A percentile compares a stretch with the other conserved stretches of the same genome.
These are phyloP conservation scores for Triplophysa yarkandensis DNA, from an alignment of 2,797 vertebrate genomes.

Conservation along the genomic window DNA sequence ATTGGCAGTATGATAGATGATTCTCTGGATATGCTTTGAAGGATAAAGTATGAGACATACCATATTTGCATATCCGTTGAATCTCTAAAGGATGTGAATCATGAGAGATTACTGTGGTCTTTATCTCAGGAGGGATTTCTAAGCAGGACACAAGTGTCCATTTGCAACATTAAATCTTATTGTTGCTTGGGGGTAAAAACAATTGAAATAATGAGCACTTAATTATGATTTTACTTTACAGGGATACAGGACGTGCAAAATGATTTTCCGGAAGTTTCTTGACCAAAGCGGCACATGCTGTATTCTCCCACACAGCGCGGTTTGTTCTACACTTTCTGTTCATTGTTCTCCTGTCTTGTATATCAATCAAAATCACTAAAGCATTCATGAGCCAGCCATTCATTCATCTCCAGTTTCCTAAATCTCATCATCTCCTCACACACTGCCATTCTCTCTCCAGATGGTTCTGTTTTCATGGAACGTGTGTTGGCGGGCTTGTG, in stretches of 20 bases:
- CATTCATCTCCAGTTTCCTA: slow-evolving; percentile 42
- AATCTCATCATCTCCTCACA: slow-evolving; percentile 35
- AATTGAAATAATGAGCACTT: not conserved
- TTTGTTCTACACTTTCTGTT: slow-evolving; percentile 30
- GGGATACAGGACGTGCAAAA: not conserved
- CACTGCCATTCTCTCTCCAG: slow-evolving; percentile 42
- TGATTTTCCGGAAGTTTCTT: slow-evolving; percentile 3
- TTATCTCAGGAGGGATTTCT: too few relatives aligned
- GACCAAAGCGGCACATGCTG: not conserved
- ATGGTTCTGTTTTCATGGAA: slow-evolving; percentile 60
- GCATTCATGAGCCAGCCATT: slow-evolving; percentile 37
- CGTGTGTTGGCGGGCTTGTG: slow-evolving; percentile 59
- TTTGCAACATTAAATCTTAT: too few relatives aligned
- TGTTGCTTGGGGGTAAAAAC: not conserved
- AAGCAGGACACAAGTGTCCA: too few relatives aligned
- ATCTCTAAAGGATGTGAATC: too few relatives aligned
- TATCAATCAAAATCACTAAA: slow-evolving; percentile 32
- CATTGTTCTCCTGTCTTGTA: slow-evolving; percentile 29
- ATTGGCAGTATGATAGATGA: too few relatives aligned
- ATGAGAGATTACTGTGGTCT: too few relatives aligned
- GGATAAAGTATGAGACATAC: not conserved
- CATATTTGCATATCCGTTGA: not conserved
- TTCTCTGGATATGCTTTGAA: too few relatives aligned
- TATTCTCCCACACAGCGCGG: not conserved
- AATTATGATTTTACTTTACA: not conserved